Evolutionary conservation across 2,797 vertebrate genomes (phyloP), one percentile per base, ranked within the genome.

Genomic region (Poliocrania exsul): DNA sequence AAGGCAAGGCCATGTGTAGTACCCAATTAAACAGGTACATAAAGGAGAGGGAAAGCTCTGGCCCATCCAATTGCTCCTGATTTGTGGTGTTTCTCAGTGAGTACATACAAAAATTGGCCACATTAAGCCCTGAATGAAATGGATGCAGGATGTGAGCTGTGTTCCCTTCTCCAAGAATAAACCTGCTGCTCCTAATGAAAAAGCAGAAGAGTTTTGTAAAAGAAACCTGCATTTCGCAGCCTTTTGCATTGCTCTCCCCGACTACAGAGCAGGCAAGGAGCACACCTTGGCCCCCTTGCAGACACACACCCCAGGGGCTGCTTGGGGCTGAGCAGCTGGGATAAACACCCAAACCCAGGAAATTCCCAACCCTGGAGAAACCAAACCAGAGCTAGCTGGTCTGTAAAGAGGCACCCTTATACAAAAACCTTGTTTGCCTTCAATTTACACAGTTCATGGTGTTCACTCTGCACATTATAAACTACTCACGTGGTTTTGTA

Each of bases 21-120:
- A 54, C 67, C 92, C 96, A 94, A 80, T 88, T 94, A 74, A 93
- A 91, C 16, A 92, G 78, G 95, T 92, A 96, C 7, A 16, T 16
- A 47, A 90, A 93, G 89, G 54, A 80, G 71, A 73, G 85, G 50
- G 78, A 31, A 91, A 82, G 72, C 12, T 1, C 58, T 14, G 13
- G 66, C 86, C 86, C 66, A n/a, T 11, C 40, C 0, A 0, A 31
- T 50, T 25, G 9, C 40, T 77, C 66, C n/a, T 16, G 18, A 24
- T 57, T 77, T 75, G 37, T 70, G 24, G 4, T 10, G 31, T 9
- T 81, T 50, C 50, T 58, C 23, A 40, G 49, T 0, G 2, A 67
- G 29, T 13, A 46, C 29, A 21, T 6, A 42, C 3, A 13, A 25
- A 73, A 75, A 35, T 1, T 16, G 28, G 26, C 38, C 35, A 35